Evolutionary conservation across 2,888 invertebrate species (phyloP), one percentile per base, ranked within the genome.

Genomic region (Andrena marginata): DNA sequence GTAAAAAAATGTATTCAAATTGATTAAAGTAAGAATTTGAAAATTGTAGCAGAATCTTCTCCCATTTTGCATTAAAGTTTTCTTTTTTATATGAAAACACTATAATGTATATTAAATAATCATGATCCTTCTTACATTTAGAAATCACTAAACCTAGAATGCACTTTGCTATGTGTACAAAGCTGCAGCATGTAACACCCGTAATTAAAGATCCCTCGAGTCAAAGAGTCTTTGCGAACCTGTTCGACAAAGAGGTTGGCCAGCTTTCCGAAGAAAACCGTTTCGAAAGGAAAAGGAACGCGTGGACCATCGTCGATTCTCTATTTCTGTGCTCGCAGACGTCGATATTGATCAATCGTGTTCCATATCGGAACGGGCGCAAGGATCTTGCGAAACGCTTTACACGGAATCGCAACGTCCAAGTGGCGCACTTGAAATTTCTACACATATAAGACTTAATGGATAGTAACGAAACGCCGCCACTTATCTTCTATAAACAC

Each of bases 331-430:
- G 33, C 26, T 35, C 51, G 31, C 65, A 10, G 35, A 10, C 51
- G 10, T 16, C 68, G 42, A 64, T 51, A 67, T 86, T 81, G 75
- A 84, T 76, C 76, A 81, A 82, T 59, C 74, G 65, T 80, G 81
- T 83, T 64, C 83, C 81, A 86, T 68, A 86, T 87, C 82, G 75
- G 85, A 82, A 78, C 59, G 35, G 49, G 54, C 23, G 59, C 63
- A 29, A 69, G 60, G 60, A 77, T 72, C 75, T 89, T 85, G 83
- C 80, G 87, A 86, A 89, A 89, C 76, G 63, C 29, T 80, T 78
- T 79, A 71, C 85, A 65, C 65, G 56, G 62, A 82, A 54, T 84
- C 65, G 80, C 72, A 70, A 51, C 48, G 54, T 60, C 59, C 42
- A 8, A 26, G 49, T 26, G 23, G 67, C 82, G 82, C 67, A 48